Base-by-base conservation (phyloP, 2,797 vertebrate genomes). In the Pempheris klunzingeri region DNA sequence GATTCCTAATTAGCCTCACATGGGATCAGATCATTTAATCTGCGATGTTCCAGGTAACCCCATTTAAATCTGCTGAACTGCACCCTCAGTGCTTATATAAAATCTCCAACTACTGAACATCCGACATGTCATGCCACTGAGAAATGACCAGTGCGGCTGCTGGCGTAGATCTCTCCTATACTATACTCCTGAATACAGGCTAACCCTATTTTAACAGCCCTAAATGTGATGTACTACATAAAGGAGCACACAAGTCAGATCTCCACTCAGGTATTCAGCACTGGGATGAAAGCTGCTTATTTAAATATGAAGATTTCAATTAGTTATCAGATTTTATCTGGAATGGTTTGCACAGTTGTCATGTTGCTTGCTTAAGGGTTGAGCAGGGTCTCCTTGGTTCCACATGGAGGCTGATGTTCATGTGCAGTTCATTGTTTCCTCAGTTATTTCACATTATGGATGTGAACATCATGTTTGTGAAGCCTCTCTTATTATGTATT, bases 51-150 rank as follows among this genome's bases (percentile, higher is more conserved):
- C 82, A 91, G 91, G 83, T 92, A 92, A 91, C 80, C 79, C 71
- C 80, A 80, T 91, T 91, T 90, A 89, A 91, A 90, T 90, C 74
- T 90, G 78, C 78, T 88, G 87, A 88, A 87, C 79, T 90, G 87
- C 75, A 90, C 76, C 81, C 63, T 81, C 74, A 46, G 74, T 83
- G 71, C 78, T 87, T 82, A 55, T 77, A 78, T 72, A 78, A 86
- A 83, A 84, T 82, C 69, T 82, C 78, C 57, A 88, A 85, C 76
- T 70, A 79, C 72, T 83, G 65, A 74, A 72, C 60, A 74, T 78
- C 22, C 74, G 72, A 64, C 62, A 67, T 78, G 71, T 76, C 74
- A 65, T 69, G 59, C 74, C 69, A 75, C 57, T 3, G 24, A 65
- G 71, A 74, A 82, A 70, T 62, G 61, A 71, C 50, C 54, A 74